Evolutionary conservation across 1,140 invertebrate species (phyloP).

Genomic region (Glossosoma conforme): DNA sequence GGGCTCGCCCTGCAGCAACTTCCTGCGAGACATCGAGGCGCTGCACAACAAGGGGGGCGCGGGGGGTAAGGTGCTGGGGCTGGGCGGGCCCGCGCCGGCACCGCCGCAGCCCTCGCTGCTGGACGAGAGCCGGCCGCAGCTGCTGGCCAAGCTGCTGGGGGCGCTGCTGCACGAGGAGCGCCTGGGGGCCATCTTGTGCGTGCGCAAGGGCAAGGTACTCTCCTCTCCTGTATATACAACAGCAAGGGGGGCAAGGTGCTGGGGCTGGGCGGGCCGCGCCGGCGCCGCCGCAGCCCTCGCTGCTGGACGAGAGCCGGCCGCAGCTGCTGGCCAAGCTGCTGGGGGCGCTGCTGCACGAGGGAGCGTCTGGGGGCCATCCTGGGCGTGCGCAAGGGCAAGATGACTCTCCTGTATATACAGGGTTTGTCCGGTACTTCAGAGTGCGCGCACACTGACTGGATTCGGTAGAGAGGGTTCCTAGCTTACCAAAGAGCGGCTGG

Average conservation of each 20-base stretch:
- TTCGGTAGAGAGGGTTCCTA: too few species aligned
- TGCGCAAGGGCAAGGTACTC: constrained; percentile 70
- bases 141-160: constrained; percentile 56
- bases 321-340: constrained; percentile 58
- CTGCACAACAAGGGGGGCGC: constrained; percentile 44
- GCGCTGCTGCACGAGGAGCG: constrained; percentile 62
- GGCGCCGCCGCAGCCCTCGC: constrained; percentile 33
- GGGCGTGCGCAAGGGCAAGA: constrained; percentile 69
- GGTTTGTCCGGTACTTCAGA: too few species aligned
- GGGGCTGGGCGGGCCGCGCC: constrained; percentile 31
- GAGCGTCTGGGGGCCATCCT: constrained; percentile 63
- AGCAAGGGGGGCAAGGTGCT: constrained; percentile 36
- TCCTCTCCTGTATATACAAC: too few species aligned
- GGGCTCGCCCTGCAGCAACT: constrained; percentile 37
- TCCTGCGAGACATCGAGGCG: constrained; percentile 45
- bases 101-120: constrained; percentile 36
- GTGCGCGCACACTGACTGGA: too few species aligned
- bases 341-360: constrained; percentile 55
- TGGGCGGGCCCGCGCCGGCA: constrained; percentile 18
- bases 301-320: constrained; percentile 52
- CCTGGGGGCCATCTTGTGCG: constrained; percentile 60
- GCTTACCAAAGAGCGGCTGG: too few species aligned
- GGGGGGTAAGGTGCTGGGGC: constrained; percentile 37
- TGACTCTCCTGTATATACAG: too few species aligned
- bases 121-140: constrained; percentile 55